Conservation (phyloP, 2,797 vertebrate genomes). For the Amblyraja radiata region DNA sequence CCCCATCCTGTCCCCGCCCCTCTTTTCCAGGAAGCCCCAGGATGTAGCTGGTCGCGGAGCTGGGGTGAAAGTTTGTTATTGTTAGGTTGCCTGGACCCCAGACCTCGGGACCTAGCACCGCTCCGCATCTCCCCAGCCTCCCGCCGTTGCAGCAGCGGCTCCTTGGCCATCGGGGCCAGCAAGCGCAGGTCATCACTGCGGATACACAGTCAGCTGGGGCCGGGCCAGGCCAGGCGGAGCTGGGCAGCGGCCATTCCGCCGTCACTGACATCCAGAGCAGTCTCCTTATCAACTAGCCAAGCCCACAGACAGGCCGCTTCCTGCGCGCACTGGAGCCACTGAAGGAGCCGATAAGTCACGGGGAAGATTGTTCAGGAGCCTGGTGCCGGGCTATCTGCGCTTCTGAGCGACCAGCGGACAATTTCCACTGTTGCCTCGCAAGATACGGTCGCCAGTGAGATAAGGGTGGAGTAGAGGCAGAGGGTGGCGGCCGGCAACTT, state of each 20-base stretch:
- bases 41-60: too few species aligned
- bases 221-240: too few species aligned
- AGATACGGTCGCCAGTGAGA: slow-evolving; percentile 61
- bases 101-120: too few species aligned
- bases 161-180: too few species aligned
- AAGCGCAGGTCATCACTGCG: too few species aligned
- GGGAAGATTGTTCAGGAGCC: slow-evolving; percentile 59
- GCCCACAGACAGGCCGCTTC: slow-evolving; percentile 69
- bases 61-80: too few species aligned
- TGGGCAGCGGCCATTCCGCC: slow-evolving; percentile 48
- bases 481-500: slow-evolving; percentile 51
- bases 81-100: too few species aligned
- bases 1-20: too few species aligned
- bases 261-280: slow-evolving; percentile 51
- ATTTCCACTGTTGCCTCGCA: slow-evolving; percentile 66
- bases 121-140: too few species aligned
- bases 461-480: slow-evolving; percentile 47
- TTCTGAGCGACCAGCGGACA: slow-evolving; percentile 66
- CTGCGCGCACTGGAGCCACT: slow-evolving; percentile 68
- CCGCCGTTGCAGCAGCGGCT: too few species aligned
- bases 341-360: slow-evolving; percentile 67
- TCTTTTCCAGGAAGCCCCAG: too few species aligned
- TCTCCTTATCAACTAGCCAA: slow-evolving; percentile 77
- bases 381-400: slow-evolving; percentile 74
- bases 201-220: too few species aligned